Evolutionary conservation across 2,797 vertebrate species (phyloP).

Genomic region (Adelosebastes latens): DNA sequence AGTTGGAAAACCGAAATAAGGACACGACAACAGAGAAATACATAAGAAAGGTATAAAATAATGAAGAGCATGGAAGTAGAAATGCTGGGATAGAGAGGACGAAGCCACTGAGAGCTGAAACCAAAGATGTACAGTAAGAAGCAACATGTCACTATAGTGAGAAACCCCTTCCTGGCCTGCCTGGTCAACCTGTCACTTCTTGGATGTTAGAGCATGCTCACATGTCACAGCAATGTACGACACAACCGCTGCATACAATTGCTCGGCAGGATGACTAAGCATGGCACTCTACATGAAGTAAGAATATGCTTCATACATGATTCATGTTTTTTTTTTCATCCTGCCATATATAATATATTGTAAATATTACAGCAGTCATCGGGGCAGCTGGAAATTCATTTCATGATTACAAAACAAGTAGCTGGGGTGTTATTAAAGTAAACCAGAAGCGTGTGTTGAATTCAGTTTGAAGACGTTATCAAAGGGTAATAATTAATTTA

Average conservation of each 20-base stretch:
- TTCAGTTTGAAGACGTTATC: conserved; percentile 70
- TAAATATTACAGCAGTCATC: conserved; percentile 56
- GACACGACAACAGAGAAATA: background rate
- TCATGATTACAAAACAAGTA: conserved; percentile 55
- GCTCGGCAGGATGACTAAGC: conserved; percentile 21
- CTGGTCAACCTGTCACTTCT: conserved; percentile 15
- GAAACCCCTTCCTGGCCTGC: conserved; percentile 1
- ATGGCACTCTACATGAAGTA: background rate
- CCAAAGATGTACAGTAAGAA: background rate
- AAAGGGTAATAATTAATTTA: conserved; percentile 64
- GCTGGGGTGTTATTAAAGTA: conserved; percentile 44
- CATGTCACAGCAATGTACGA: background rate
- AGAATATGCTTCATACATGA: conserved; percentile 28
- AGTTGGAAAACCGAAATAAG: background rate
- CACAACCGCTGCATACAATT: background rate
- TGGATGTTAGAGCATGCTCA: background rate
- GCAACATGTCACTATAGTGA: background rate
- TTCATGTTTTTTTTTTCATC: conserved; percentile 18
- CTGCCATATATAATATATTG: conserved; percentile 17
- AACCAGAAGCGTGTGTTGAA: conserved; percentile 51
- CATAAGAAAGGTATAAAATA: background rate
- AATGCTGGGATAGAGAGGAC: background rate
- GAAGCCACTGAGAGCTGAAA: background rate
- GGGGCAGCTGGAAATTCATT: conserved; percentile 41
- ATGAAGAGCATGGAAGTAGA: background rate